phyloP scores from a whole-genome alignment of 2,113 vertebrate genomes.

The Misgurnus anguillicaudatus region DNA sequence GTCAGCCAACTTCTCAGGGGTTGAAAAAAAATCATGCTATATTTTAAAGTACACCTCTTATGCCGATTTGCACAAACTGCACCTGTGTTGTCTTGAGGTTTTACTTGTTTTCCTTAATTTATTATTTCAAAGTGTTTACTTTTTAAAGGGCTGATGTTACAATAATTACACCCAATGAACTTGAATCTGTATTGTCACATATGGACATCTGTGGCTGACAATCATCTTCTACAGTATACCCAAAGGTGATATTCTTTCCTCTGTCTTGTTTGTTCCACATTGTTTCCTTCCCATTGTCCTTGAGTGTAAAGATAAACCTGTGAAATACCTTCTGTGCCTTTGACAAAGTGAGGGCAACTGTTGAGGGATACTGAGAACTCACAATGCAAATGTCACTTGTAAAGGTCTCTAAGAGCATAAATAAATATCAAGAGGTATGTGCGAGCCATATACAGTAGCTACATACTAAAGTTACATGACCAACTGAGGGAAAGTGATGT shows the following conservation, averaged over 20 bases:
- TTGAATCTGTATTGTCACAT: too few species aligned
- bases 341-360: constrained; percentile 41
- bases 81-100: too few species aligned
- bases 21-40: too few species aligned
- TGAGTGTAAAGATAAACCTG: constrained; percentile 57
- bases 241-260: neutral
- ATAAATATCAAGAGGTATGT: constrained; percentile 43
- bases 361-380: constrained; percentile 21
- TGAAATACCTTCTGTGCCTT: constrained; percentile 44
- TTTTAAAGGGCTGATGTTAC: too few species aligned
- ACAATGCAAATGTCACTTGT: constrained; percentile 27
- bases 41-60: too few species aligned
- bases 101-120: too few species aligned
- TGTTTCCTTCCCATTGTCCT: constrained; percentile 56
- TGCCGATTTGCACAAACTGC: too few species aligned
- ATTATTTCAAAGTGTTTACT: too few species aligned
- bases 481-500: constrained; percentile 21
- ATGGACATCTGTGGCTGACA: neutral
- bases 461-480: constrained; percentile 10
- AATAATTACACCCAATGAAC: too few species aligned
- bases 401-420: constrained; percentile 49
- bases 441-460: neutral
- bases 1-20: too few species aligned
- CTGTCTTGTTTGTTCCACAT: constrained; percentile 42
- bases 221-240: neutral